Evolutionary conservation across 2,113 vertebrate genomes (phyloP).

Genomic region (Pelodiscus sinensis): DNA sequence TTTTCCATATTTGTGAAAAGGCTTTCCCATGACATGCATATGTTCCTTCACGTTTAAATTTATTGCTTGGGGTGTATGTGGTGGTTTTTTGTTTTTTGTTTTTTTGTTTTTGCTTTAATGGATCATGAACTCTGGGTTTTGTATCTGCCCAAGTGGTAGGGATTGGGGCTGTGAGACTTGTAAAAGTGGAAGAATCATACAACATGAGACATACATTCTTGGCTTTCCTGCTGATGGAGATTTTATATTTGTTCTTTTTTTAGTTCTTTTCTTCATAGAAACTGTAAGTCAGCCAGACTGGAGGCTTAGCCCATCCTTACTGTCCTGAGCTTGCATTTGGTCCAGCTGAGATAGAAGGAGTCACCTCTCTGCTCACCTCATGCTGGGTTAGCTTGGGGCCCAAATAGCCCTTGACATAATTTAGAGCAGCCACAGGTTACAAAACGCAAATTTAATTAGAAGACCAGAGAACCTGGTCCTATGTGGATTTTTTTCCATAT

Average conservation of each 20-base stretch:
- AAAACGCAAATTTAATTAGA: neutral
- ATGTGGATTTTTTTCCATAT: no score
- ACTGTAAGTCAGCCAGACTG: neutral
- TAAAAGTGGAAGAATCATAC: accelerated
- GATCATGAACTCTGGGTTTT: neutral
- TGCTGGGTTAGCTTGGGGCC: neutral
- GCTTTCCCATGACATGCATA: accelerated
- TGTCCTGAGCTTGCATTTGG: neutral
- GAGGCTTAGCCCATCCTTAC: neutral
- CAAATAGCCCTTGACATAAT: neutral
- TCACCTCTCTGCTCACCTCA: neutral
- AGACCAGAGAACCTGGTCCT: neutral
- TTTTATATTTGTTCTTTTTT: neutral
- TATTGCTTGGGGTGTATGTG: neutral
- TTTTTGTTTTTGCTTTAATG: neutral
- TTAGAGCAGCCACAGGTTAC: neutral
- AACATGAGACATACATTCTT: neutral
- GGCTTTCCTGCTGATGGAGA: neutral
- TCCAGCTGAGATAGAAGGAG: accelerated
- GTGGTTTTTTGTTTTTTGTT: neutral
- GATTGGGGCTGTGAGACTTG: neutral
- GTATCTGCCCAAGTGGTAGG: neutral
- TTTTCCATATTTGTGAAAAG: neutral
- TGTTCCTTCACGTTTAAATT: neutral
- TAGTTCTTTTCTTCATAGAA: neutral